Percentiles rank a stretch among this genome's conserved stretches.
Evolutionary conservation across 2,888 invertebrate genomes (phyloP).

Genomic region (Harpalus rufipes): DNA sequence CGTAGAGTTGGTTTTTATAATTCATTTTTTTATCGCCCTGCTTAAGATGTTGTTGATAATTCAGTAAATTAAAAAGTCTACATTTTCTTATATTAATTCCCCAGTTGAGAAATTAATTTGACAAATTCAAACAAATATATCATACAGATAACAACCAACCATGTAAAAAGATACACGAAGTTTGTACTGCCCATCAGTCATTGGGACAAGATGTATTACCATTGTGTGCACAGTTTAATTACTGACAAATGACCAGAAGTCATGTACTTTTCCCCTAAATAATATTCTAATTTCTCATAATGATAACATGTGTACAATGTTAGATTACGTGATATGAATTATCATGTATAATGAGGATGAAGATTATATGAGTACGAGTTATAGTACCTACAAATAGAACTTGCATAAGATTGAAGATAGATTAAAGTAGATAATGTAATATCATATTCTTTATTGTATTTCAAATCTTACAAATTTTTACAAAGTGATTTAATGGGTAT

Average conservation of each 20-base stretch:
- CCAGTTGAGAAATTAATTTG: conserved; percentile 12
- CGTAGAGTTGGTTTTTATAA: conserved; percentile 47
- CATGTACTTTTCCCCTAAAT: background rate
- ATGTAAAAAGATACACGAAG: conserved; percentile 2
- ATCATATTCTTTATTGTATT: too few relatives aligned
- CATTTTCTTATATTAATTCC: conserved; percentile 18
- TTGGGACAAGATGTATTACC: background rate
- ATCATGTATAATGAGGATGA: background rate
- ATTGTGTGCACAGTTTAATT: background rate
- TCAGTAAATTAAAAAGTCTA: conserved; percentile 31
- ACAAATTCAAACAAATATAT: conserved; percentile 28
- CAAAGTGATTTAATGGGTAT: too few relatives aligned
- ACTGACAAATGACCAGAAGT: background rate
- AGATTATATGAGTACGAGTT: too few relatives aligned
- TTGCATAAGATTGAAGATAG: too few relatives aligned
- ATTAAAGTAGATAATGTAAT: too few relatives aligned
- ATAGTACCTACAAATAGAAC: too few relatives aligned
- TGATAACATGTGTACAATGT: background rate
- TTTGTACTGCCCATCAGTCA: background rate
- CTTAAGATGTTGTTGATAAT: conserved; percentile 46
- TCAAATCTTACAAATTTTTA: too few relatives aligned
- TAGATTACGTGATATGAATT: background rate
- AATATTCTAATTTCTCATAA: background rate
- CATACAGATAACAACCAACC: background rate
- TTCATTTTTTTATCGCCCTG: conserved; percentile 48